Base-by-base conservation (phyloP, 2,888 invertebrate genomes). In the Mylabris sibirica region DNA sequence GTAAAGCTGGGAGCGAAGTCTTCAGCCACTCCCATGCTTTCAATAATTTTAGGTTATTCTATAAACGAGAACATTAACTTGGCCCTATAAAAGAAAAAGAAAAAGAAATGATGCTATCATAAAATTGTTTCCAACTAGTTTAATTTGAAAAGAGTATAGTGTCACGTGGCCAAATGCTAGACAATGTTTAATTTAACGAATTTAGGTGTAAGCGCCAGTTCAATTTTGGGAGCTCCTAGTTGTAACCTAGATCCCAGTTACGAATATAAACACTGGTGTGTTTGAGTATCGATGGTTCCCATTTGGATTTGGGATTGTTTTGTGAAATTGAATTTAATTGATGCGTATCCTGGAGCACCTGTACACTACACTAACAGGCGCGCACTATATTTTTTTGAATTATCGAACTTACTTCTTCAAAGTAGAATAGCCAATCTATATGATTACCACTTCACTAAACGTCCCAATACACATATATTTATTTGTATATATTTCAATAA, bases 1-100 rank as follows among this genome's bases (percentile, higher is more conserved):
- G 96, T 96, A 90, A 98, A 98, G 90, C 97, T 97, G 86, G 98
- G 98, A 88, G 98, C 97, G 89, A 96, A 94, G 87, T 97, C 96
- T 87, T 97, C 97, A 85, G 92, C 90, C 87, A 93, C 92, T 90
- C 93, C 93, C 93, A 94, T 94, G 80, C 82, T 84, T 78, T 77
- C 65, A 73, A 62, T 73, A 6, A 30, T 64, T 57, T 69, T 65
- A 59, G n/a, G 75, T 78, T 81, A 82, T 77, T 78, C 80, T 81
- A 82, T 81, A 81, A 82, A 81, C 80, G 82, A 80, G 81, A 81
- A 83, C 84, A 82, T 84, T 80, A 82, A 84, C 80, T 79, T 80
- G 81, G 79, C 81, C 83, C 84, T 83, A 78, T 74, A 77, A 77
- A 26, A 26, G 8, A 22, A 11, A 38, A 2, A 60, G 14, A 35